Base-by-base conservation (phyloP, 2,113 vertebrate genomes). In the Porphyrio hochstetteri region DNA sequence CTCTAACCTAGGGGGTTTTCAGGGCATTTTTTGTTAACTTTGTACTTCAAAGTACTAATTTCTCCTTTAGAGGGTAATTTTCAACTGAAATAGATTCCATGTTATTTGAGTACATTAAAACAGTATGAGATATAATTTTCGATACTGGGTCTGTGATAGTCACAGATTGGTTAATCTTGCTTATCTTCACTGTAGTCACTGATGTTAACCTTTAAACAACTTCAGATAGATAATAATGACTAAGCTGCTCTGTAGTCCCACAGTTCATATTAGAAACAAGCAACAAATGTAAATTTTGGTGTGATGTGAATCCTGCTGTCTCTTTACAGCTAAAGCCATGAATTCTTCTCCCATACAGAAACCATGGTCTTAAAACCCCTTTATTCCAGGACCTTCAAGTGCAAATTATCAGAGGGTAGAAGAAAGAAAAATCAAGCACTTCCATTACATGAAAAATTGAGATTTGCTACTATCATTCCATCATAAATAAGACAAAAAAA, bases 391-490 rank as follows among this genome's bases (percentile, higher is more conserved):
- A 38, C 20, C 13, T 75, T 64, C 21, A 40, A 70, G 64, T 9
- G 16, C 6, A 79, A 71, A n/a, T 0, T 52, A 10, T 5, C 1
- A 1, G 9, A 5, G 44, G 8, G 4, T 29, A 29, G 55, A 29
- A 55, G 50, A 42, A 82, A 44, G 23, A 85, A 77, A 88, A 91
- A 65, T 46, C 16, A 86, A 78, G 16, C 10, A 72, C 5, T 52
- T 56, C 25, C 44, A 76, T 1, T 56, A 25, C 42, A 84, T 5
- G 1, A 86, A 16, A 86, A 88, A 86, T 11, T 36, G 12, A 83
- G 12, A 57, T 76, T 67, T 61, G 16, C 20, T 59, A 24, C 72
- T 80, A 65, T 28, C 21, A 46, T 17, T 59, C 11, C 11, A 46
- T 31, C 9, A 5, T 27, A 89, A 70, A 17, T 28, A 75, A 61